Percentiles rank a stretch among this genome's conserved stretches.
Evolutionary conservation across 2,797 vertebrate species (phyloP).

Genomic region (Schizopygopsis malacanthus): DNA sequence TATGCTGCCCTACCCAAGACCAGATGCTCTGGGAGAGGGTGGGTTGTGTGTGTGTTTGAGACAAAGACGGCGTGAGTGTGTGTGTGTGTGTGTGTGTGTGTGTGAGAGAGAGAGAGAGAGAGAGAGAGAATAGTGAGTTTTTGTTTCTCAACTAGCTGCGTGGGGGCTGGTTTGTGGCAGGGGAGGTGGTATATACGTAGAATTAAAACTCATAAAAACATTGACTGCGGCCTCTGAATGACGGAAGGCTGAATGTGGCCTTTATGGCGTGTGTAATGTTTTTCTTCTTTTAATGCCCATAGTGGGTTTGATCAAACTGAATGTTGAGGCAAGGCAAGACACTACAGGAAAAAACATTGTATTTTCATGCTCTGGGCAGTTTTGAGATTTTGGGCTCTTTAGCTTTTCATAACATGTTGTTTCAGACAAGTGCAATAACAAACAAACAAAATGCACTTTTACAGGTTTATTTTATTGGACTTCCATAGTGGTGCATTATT

Average conservation of each 20-base stretch:
- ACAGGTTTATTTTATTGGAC: neutral
- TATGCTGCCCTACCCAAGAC: constrained; percentile 54
- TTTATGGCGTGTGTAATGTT: constrained; percentile 19
- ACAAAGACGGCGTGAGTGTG: constrained; percentile 39
- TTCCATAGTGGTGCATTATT: neutral
- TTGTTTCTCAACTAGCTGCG: constrained; percentile 44
- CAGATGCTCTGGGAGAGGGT: constrained; percentile 49
- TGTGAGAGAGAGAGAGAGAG: neutral
- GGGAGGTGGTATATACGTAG: constrained; percentile 33
- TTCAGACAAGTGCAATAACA: neutral
- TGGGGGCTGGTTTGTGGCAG: constrained; percentile 48
- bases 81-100: constrained; percentile 27
- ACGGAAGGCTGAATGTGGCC: constrained; percentile 22
- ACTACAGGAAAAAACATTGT: neutral
- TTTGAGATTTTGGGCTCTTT: neutral
- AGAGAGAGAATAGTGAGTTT: constrained; percentile 29
- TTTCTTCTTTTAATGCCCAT: constrained; percentile 6
- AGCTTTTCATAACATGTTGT: neutral
- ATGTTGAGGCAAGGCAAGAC: neutral
- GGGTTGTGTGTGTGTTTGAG: constrained; percentile 21
- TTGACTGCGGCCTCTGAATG: constrained; percentile 43
- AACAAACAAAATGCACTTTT: neutral
- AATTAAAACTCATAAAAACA: constrained; percentile 55
- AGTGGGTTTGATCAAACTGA: neutral
- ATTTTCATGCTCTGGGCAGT: neutral